phyloP scores from a whole-genome alignment of 1,140 invertebrate species.

The Brachionus rotundiformis region DNA sequence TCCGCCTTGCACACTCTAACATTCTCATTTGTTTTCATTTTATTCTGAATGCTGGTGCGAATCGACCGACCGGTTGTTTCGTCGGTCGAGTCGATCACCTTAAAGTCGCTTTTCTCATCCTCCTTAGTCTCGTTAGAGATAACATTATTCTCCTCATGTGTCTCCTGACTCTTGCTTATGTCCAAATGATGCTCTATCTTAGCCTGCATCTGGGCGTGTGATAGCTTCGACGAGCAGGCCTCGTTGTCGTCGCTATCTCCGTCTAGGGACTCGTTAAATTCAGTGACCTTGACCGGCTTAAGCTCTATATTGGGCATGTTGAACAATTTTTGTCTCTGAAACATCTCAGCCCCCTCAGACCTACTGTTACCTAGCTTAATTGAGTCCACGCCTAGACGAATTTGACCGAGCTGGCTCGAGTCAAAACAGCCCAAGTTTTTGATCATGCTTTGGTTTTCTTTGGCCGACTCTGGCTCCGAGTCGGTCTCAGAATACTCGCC shows the following conservation, averaged over 20 bases:
- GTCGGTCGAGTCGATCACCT: constrained; percentile 33
- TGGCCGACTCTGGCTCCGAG: constrained; percentile 29
- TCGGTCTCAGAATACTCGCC: constrained; percentile 50
- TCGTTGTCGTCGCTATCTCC: constrained; percentile 33
- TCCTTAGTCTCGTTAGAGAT: constrained; percentile 29
- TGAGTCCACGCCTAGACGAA: constrained; percentile 6
- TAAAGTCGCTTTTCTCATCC: constrained; percentile 30
- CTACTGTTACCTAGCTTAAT: constrained; percentile 26
- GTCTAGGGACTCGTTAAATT: constrained; percentile 46
- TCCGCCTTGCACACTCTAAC: constrained; percentile 46
- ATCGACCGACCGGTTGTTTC: constrained; percentile 37
- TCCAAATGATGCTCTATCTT: constrained; percentile 28
- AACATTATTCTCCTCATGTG: not conserved
- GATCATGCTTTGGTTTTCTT: not conserved
- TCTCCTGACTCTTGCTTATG: not conserved
- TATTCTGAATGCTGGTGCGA: constrained; percentile 43
- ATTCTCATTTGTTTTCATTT: constrained; percentile 49
- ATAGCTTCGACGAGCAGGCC: not conserved
- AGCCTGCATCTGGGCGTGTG: constrained; percentile 11
- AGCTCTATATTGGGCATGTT: constrained; percentile 37
- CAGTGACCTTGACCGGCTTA: constrained; percentile 37
- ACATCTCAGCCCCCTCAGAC: constrained; percentile 7
- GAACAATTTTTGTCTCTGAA: constrained; percentile 29
- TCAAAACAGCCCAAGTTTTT: not conserved
- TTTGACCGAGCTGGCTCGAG: not conserved